phyloP scores from a whole-genome alignment of 2,888 invertebrate genomes.

The Acleris laterana region DNA sequence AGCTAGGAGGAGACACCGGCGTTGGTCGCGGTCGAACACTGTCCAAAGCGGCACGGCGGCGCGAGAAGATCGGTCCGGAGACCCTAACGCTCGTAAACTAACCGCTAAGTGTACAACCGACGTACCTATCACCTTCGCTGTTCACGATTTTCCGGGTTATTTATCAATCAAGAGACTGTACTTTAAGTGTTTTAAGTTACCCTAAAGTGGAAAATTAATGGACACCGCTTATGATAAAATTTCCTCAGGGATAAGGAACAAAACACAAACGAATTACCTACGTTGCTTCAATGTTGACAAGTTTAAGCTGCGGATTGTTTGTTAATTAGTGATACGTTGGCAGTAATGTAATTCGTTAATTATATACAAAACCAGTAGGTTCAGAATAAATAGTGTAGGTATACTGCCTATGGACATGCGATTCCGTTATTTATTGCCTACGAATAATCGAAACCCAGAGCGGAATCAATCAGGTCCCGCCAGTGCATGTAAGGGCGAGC shows the following conservation, averaged over 20 bases:
- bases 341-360: constrained; percentile 25
- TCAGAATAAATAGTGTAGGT: constrained; percentile 29
- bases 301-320: constrained; percentile 9
- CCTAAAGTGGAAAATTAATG: constrained; percentile 34
- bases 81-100: constrained; percentile 41
- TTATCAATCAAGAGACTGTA: constrained; percentile 38
- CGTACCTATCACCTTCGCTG: constrained; percentile 41
- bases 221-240: constrained; percentile 16
- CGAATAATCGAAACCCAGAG: constrained; percentile 51
- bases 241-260: no score
- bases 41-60: not conserved
- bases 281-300: constrained; percentile 13
- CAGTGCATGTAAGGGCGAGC: constrained; percentile 47
- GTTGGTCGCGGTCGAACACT: not conserved
- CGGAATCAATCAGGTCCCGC: constrained; percentile 57
- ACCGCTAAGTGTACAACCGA: constrained; percentile 31
- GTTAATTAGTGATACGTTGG: constrained; percentile 21
- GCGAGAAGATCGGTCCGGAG: constrained; percentile 7
- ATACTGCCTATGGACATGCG: constrained; percentile 32
- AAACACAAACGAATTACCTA: not conserved
- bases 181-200: constrained; percentile 34
- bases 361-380: constrained; percentile 28
- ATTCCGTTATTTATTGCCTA: constrained; percentile 51
- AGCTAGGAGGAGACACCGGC: not conserved
- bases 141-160: constrained; percentile 43